Evolutionary conservation across 35 echinoderm and acorn worm species (phyloP).

Genomic region (Holothuria glaberrima): DNA sequence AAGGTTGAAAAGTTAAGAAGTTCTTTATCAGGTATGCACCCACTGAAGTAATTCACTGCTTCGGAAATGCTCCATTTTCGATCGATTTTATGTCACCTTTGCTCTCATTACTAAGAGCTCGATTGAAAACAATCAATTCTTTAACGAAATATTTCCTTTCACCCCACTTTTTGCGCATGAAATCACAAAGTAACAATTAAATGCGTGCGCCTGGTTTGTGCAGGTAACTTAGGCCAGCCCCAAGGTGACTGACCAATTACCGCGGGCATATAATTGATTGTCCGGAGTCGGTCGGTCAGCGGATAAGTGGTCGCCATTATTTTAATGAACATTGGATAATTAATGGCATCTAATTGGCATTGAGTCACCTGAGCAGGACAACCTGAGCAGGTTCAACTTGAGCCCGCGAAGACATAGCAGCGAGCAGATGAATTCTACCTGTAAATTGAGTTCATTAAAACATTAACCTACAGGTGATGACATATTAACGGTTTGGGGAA

Average conservation of each 20-base stretch:
- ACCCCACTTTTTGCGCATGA: conserved; percentile 36
- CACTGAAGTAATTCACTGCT: neutral
- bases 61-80: neutral
- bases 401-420: neutral
- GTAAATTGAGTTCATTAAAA: no score
- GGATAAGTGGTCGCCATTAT: conserved; percentile 33
- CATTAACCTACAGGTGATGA: conserved; percentile 12
- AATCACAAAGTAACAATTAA: conserved; percentile 41
- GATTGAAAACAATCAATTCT: conserved; percentile 50
- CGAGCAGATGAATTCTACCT: neutral
- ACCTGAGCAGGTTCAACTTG: neutral
- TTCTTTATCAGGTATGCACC: conserved; percentile 28
- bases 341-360: conserved; percentile 32
- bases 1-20: conserved; percentile 43
- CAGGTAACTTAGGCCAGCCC: neutral
- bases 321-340: conserved; percentile 51
- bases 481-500: conserved; percentile 23
- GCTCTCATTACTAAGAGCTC: conserved; percentile 12
- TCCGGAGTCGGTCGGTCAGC: conserved; percentile 22
- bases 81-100: conserved; percentile 40
- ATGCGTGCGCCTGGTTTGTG: conserved; percentile 33
- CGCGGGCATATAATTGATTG: conserved; percentile 18
- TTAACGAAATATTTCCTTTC: conserved; percentile 50
- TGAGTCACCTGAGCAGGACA: conserved; percentile 39
- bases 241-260: conserved; percentile 50